Conservation (phyloP, 2,113 vertebrate genomes). For the Apodemus sylvaticus region DNA sequence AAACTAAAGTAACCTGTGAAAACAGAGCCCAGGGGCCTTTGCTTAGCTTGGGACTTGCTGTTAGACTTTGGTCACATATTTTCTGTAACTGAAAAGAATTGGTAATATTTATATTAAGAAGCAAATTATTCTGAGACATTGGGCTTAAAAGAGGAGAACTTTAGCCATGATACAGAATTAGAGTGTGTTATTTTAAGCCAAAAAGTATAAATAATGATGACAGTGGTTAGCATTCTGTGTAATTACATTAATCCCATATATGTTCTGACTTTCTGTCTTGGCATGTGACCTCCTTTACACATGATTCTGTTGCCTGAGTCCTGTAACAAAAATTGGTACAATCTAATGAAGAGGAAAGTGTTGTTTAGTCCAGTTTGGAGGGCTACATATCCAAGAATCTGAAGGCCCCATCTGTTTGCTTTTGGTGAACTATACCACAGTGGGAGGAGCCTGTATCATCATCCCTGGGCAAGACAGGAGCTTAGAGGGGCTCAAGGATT, state of each 20-base stretch:
- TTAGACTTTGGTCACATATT: not conserved
- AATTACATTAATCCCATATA: not conserved
- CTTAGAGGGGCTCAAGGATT: not conserved
- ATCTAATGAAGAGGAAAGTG: not conserved
- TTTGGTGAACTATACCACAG: not conserved
- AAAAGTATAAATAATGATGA: not conserved
- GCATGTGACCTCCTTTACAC: not conserved
- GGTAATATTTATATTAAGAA: not conserved
- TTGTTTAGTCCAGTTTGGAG: not conserved
- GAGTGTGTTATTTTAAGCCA: slow-evolving; percentile 19
- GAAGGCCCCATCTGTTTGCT: not conserved
- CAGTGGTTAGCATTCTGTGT: slow-evolving; percentile 7
- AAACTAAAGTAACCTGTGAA: not conserved
- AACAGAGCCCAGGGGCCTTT: not conserved
- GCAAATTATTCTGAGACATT: not conserved
- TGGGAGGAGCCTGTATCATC: not conserved
- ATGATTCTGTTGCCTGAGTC: not conserved
- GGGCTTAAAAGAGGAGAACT: not conserved
- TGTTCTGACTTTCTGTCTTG: not conserved
- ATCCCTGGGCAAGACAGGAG: not conserved
- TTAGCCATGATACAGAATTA: not conserved
- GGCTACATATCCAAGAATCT: not conserved
- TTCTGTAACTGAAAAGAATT: not conserved
- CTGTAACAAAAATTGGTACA: not conserved
- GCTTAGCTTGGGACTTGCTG: not conserved